Conservation (phyloP, 2,113 vertebrate species). For the Mystacornis crossleyi region DNA sequence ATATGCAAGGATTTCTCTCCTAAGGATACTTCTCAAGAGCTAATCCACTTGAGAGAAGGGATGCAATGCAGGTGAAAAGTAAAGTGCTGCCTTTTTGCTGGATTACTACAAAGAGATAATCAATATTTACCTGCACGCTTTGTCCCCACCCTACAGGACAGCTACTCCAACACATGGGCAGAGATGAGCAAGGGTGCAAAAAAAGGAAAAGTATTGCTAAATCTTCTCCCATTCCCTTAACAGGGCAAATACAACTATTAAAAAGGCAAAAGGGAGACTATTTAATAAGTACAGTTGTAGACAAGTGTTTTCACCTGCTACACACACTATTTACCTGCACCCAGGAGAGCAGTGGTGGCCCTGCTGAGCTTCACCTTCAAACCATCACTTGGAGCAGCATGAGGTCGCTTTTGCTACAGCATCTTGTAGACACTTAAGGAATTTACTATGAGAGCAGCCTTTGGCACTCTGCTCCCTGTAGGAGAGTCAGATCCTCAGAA, state of each 20-base stretch:
- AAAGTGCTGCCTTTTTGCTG: background rate
- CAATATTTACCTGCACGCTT: slow-evolving; percentile 15
- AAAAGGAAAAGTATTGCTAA: background rate
- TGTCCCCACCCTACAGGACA: background rate
- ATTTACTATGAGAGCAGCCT: background rate
- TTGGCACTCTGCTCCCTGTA: background rate
- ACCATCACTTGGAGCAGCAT: background rate
- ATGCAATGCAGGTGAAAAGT: background rate
- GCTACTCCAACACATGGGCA: background rate
- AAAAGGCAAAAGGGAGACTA: background rate
- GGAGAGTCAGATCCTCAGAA: background rate
- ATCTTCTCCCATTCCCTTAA: background rate
- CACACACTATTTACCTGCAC: background rate
- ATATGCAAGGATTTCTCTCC: background rate
- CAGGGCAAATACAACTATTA: background rate
- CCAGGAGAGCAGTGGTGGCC: background rate
- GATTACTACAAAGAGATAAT: background rate
- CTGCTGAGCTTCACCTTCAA: background rate
- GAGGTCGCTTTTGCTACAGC: background rate
- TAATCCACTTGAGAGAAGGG: background rate
- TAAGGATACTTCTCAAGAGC: background rate
- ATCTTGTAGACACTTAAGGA: background rate
- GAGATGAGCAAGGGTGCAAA: background rate
- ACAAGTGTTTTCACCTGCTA: background rate
- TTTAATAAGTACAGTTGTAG: background rate